Percentiles rank a stretch among this genome's conserved stretches.
phyloP scores from a whole-genome alignment of 2,797 vertebrate genomes.

The Holocentrus rufus region DNA sequence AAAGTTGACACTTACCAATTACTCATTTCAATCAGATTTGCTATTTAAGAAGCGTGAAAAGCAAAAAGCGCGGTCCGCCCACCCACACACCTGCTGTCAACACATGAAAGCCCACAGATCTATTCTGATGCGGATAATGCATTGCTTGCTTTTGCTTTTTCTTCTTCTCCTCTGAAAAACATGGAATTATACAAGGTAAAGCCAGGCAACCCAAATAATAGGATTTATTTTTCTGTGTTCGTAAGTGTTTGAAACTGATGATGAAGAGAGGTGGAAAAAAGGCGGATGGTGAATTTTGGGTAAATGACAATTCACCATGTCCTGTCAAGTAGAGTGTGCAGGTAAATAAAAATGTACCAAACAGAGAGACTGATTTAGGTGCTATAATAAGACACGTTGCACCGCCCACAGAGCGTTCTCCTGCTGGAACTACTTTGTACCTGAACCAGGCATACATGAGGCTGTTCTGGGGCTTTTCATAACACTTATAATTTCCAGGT shows the following conservation, averaged over 20 bases:
- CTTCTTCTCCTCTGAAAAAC: not conserved
- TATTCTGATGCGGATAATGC: constrained; percentile 35
- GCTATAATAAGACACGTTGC: not conserved
- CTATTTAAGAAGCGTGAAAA: constrained; percentile 57
- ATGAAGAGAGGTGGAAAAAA: constrained; percentile 12
- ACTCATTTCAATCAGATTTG: constrained; percentile 55
- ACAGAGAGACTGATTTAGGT: not conserved
- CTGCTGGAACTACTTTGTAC: not conserved
- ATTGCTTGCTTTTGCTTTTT: constrained; percentile 20
- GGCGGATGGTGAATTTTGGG: constrained; percentile 12
- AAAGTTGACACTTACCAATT: constrained; percentile 42
- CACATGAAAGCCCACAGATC: constrained; percentile 42
- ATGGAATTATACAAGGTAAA: constrained; percentile 22
- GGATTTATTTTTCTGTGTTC: constrained; percentile 22
- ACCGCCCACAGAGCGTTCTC: too few species aligned
- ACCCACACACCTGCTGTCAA: constrained; percentile 70
- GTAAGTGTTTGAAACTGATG: constrained; percentile 29
- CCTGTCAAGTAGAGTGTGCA: not conserved
- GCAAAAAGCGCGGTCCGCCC: constrained; percentile 34
- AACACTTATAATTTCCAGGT: not conserved
- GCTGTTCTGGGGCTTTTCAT: not conserved
- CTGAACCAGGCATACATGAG: not conserved
- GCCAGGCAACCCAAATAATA: constrained; percentile 18
- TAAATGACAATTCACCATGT: not conserved
- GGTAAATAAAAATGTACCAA: not conserved